Evolutionary conservation across 2,113 vertebrate species (phyloP).

Genomic region (Chaetura pelagica): DNA sequence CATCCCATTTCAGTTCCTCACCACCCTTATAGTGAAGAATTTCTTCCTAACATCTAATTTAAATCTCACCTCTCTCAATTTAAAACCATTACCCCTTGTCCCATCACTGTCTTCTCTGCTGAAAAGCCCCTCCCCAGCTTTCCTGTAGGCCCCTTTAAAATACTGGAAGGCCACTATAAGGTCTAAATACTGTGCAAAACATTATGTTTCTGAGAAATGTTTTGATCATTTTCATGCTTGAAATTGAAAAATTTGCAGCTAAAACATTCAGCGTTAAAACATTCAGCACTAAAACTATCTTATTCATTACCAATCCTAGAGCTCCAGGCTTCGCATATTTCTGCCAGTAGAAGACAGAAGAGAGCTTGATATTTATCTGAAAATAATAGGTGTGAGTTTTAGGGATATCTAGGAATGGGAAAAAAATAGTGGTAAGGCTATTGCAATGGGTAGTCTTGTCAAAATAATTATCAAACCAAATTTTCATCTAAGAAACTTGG

Average conservation of each 20-base stretch:
- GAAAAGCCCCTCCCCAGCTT: no score
- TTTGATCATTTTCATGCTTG: not conserved
- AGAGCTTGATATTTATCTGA: not conserved
- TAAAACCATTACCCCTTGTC: no score
- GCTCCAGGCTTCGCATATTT: not conserved
- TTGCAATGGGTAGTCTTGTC: not conserved
- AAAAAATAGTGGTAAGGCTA: not conserved
- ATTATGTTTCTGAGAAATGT: not conserved
- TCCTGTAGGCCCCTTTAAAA: no score
- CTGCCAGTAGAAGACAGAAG: constrained; percentile 19
- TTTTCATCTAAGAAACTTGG: constrained; percentile 6
- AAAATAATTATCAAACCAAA: constrained; percentile 46
- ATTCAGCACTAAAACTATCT: not conserved
- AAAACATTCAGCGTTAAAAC: not conserved
- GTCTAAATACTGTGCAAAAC: no score
- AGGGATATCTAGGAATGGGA: not conserved
- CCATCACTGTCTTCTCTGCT: no score
- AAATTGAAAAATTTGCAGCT: not conserved
- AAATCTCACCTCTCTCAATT: no score
- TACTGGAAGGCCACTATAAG: no score
- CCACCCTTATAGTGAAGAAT: no score
- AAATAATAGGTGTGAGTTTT: constrained; percentile 18
- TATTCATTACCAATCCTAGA: not conserved
- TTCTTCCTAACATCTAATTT: no score
- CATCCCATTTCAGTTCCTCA: no score